Evolutionary conservation across 2,888 invertebrate genomes (phyloP), one percentile per base, ranked within the genome.

Genomic region (Idaea dimidiata): DNA sequence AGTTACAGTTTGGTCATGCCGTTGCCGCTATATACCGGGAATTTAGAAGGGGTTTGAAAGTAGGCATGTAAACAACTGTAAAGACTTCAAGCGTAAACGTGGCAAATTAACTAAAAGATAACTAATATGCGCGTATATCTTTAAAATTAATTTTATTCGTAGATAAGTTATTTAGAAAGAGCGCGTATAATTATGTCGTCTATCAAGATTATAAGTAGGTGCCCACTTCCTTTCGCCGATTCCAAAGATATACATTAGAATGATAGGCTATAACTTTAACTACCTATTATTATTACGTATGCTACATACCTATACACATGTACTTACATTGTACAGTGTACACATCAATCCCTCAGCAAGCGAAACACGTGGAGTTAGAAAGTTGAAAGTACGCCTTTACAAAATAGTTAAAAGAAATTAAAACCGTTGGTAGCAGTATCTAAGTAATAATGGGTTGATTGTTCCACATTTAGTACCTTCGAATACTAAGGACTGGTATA

Each of bases 391-490:
- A 43, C 43, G 43, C 6, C 43, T 43, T 14, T 43, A 43, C 43
- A 43, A 43, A 43, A 43, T 43, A 14, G 43, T 43, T 43, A 10
- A 10, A 43, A 43, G 43, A 43, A 43, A 43, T 43, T 43, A 43
- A 43, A 43, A 43, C 43, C 43, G 43, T 43, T 10, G 43, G 43
- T 43, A 43, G 43, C 43, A 43, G 43, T 43, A 43, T 43, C 10
- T 43, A 43, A 43, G 43, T 43, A 43, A 43, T 43, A 43, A 43
- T 43, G 43, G 43, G 43, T 43, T 43, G 43, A 43, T 43, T 43
- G 43, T 43, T 43, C 43, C 43, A 43, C 43, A 43, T 43, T 43
- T 43, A 43, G 43, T 43, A 43, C 43, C 43, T 8, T 43, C 2
- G 43, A 43, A 24, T 24, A 5, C 43, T 43, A 43, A 6, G 43